These are phyloP conservation scores for Invenusta paracnida DNA, from an alignment of 2,888 invertebrate genomes.

Conservation along the genomic window DNA sequence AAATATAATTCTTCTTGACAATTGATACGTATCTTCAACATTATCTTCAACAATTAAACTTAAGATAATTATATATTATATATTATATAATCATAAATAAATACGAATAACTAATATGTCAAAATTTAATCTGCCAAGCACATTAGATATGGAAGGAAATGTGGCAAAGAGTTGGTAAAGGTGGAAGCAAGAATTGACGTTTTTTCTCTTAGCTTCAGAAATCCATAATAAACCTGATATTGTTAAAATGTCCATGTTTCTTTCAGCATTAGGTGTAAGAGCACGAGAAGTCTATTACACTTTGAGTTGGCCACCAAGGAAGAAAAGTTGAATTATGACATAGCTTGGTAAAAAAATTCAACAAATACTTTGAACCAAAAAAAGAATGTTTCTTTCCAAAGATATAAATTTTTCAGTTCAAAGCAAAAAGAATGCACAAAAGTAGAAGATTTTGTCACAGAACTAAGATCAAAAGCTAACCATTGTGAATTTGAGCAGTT, in stretches of 20 bases:
- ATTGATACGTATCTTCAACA: no score
- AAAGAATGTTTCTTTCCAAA: constrained; percentile 42
- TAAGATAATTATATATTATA: background rate
- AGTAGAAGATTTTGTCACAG: constrained; percentile 32
- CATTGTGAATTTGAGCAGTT: background rate
- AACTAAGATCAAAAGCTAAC: no score
- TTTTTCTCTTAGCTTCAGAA: background rate
- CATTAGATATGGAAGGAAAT: background rate
- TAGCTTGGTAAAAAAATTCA: constrained; percentile 25
- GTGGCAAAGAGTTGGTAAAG: background rate
- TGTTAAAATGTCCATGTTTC: background rate
- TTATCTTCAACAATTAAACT: no score
- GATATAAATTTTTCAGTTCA: constrained; percentile 11
- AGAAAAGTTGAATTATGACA: background rate
- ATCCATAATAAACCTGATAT: background rate
- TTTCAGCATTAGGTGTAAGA: background rate
- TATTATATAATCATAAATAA: background rate
- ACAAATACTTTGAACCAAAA: constrained; percentile 25
- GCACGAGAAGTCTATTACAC: background rate
- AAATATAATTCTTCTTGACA: no score
- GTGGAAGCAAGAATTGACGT: background rate
- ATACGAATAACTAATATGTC: background rate
- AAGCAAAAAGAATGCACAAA: constrained; percentile 24
- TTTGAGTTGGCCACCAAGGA: background rate
- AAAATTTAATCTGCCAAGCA: background rate